Percentiles rank a stretch among this genome's conserved stretches.
These are phyloP conservation scores for Meloidogyne exigua DNA, from an alignment of 1,140 invertebrate genomes.

Conservation along the genomic window DNA sequence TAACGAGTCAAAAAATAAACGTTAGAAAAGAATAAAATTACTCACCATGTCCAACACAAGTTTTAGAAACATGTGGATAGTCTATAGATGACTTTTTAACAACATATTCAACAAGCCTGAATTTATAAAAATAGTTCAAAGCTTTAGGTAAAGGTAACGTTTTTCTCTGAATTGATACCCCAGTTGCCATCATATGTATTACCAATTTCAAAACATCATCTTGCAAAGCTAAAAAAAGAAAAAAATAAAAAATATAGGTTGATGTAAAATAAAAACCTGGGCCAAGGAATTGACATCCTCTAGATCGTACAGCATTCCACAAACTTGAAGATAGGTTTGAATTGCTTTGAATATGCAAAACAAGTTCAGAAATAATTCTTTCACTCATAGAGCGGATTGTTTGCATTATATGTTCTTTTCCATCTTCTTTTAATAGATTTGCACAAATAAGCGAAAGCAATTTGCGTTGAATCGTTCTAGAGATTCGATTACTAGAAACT, in stretches of 20 bases:
- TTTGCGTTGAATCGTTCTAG: conserved; percentile 90
- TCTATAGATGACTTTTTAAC: conserved; percentile 89
- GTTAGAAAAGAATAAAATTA: background rate
- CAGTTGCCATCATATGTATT: conserved; percentile 87
- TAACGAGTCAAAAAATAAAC: background rate
- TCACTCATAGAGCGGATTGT: conserved; percentile 85
- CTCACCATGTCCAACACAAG: conserved; percentile 83
- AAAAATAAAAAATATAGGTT: conserved; percentile 5
- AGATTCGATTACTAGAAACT: conserved; percentile 67
- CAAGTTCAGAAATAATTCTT: conserved; percentile 87
- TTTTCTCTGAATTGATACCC: conserved; percentile 91
- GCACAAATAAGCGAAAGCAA: conserved; percentile 79
- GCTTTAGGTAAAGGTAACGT: conserved; percentile 66
- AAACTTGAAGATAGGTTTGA: conserved; percentile 86
- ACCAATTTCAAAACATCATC: conserved; percentile 94
- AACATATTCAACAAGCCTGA: conserved; percentile 87
- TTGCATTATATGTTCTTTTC: conserved; percentile 68
- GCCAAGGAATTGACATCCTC: conserved; percentile 97
- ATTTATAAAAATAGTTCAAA: background rate
- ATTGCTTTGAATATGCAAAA: conserved; percentile 88
- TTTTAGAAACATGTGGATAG: conserved; percentile 96
- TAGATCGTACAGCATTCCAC: conserved; percentile 91
- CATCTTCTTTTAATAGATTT: conserved; percentile 66
- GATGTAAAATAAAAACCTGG: conserved; percentile 70
- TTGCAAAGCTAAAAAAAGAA: conserved; percentile 73